Evolutionary conservation across 2,888 invertebrate species (phyloP).

Genomic region (Abscondita cerata): DNA sequence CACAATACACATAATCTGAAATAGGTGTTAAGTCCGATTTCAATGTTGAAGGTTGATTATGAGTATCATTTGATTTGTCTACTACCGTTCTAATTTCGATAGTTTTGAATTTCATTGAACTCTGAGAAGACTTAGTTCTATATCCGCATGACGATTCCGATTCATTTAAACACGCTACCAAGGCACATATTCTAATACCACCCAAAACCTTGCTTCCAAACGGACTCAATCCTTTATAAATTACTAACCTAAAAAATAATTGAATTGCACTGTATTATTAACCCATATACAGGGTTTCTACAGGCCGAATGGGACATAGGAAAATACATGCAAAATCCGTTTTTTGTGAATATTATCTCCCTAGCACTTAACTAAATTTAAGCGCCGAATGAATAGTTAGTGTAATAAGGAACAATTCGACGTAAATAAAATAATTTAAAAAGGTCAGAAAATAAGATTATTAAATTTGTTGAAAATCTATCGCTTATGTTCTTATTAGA

Average conservation of each 20-base stretch:
- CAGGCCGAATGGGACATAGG: too few species aligned
- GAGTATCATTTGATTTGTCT: slow-evolving; percentile 27
- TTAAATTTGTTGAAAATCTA: too few species aligned
- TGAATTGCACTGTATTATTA: too few species aligned
- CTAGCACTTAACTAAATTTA: too few species aligned
- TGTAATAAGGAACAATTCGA: too few species aligned
- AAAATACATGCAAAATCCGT: too few species aligned
- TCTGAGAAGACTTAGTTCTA: slow-evolving; percentile 15
- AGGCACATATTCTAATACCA: slow-evolving; percentile 42
- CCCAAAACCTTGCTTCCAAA: slow-evolving; percentile 33
- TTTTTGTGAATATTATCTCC: too few species aligned
- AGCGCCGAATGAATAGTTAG: too few species aligned
- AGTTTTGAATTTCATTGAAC: slow-evolving; percentile 27
- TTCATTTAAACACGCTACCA: slow-evolving; percentile 39
- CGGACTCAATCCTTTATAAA: slow-evolving; percentile 38
- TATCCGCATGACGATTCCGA: slow-evolving; percentile 37
- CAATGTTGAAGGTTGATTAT: slow-evolving; percentile 41
- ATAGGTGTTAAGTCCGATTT: slow-evolving; percentile 37
- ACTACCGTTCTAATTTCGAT: slow-evolving; percentile 35
- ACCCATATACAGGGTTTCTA: too few species aligned
- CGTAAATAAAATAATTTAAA: too few species aligned
- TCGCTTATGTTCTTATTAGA: too few species aligned
- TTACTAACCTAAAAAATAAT: slow-evolving; percentile 31
- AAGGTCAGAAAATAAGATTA: too few species aligned
- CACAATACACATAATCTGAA: slow-evolving; percentile 40